A percentile compares a stretch with the other conserved stretches of the same genome.
Evolutionary conservation across 2,888 invertebrate genomes (phyloP).

Genomic region (Diogma glabrata): DNA sequence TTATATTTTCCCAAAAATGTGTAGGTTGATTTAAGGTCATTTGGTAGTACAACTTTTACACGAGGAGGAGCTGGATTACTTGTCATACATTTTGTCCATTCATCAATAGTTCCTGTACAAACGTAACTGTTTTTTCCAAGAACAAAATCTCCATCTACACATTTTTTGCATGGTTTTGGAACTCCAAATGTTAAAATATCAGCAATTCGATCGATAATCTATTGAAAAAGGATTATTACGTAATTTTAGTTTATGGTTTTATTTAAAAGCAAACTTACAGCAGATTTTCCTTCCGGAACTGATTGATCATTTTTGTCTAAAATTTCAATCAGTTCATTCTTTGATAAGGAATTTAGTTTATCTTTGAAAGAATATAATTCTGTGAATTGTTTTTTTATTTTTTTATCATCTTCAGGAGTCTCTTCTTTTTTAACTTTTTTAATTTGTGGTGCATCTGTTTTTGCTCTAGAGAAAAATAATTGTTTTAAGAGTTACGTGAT

Average conservation of each 20-base stretch:
- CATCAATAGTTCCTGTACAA: slow-evolving; percentile 62
- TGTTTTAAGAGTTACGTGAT: too few relatives aligned
- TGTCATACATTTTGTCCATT: slow-evolving; percentile 82
- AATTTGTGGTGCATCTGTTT: slow-evolving; percentile 40
- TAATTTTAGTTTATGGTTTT: too few relatives aligned
- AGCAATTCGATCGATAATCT: slow-evolving; percentile 65
- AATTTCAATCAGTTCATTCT: slow-evolving; percentile 48
- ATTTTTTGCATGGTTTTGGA: slow-evolving; percentile 63
- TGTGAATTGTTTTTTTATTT: slow-evolving; percentile 61
- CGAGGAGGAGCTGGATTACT: slow-evolving; percentile 61
- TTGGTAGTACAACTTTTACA: slow-evolving; percentile 54
- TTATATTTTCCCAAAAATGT: slow-evolving; percentile 50
- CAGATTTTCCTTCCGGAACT: slow-evolving; percentile 43
- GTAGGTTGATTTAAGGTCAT: slow-evolving; percentile 42
- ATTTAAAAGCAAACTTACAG: too few relatives aligned
- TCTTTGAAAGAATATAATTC: slow-evolving; percentile 26
- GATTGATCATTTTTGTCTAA: slow-evolving; percentile 63
- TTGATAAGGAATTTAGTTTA: slow-evolving; percentile 27
- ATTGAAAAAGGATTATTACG: slow-evolving; percentile 22
- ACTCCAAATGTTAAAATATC: slow-evolving; percentile 87
- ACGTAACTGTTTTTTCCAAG: slow-evolving; percentile 66
- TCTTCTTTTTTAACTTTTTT: slow-evolving; percentile 62
- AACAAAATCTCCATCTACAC: slow-evolving; percentile 59
- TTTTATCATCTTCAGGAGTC: slow-evolving; percentile 42
- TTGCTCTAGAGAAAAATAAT: too few relatives aligned